phyloP scores from a whole-genome alignment of 2,113 vertebrate genomes.

The Heliornis fulica region DNA sequence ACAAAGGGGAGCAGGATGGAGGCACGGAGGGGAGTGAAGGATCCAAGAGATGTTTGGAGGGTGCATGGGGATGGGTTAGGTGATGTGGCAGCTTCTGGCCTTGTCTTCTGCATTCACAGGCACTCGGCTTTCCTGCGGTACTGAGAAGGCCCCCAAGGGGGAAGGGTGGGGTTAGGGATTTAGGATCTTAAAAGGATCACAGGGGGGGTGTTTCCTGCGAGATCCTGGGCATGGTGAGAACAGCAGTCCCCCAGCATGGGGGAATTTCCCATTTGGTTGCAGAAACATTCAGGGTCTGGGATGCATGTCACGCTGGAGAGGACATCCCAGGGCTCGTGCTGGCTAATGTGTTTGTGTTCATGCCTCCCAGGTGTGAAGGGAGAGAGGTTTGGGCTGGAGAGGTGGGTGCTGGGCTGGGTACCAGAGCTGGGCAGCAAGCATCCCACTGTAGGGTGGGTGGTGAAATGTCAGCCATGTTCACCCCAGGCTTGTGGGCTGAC shows the following conservation, averaged over 20 bases:
- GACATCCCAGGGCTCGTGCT: neutral
- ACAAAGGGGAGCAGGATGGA: neutral
- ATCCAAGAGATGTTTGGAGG: neutral
- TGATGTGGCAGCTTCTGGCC: neutral
- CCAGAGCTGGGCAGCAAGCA: neutral
- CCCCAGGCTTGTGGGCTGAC: neutral
- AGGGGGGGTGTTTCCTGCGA: neutral
- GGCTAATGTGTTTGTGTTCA: neutral
- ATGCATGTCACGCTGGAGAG: neutral
- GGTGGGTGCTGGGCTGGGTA: neutral
- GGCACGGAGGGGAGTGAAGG: neutral
- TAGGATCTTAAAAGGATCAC: neutral
- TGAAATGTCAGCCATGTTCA: neutral
- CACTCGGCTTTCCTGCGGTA: neutral
- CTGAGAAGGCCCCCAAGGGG: neutral
- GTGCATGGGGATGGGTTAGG: neutral
- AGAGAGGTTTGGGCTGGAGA: neutral
- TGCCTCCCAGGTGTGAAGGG: rapidly evolving
- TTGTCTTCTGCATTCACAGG: neutral
- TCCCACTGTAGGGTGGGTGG: neutral
- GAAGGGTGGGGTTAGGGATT: neutral
- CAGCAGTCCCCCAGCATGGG: neutral
- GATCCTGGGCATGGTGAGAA: neutral
- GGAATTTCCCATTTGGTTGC: neutral
- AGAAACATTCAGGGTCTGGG: neutral